Percentiles rank a stretch among this genome's conserved stretches.
Conservation (phyloP, 1,140 invertebrate species). For the Tetramorium parvispinum region DNA sequence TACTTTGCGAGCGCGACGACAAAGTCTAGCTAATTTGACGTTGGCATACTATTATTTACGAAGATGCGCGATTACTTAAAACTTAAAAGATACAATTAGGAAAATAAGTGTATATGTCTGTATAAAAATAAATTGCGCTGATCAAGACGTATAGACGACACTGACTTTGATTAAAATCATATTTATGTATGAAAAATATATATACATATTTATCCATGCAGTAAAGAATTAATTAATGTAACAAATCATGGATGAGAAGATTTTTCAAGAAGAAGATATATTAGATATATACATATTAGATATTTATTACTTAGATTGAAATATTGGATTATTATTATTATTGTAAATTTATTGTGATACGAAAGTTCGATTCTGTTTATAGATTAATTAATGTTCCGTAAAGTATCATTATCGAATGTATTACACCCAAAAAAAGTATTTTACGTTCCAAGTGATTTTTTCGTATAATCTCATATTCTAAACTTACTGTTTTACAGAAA, state of each 20-base stretch:
- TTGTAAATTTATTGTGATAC: background rate
- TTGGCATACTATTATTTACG: background rate
- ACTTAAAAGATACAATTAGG: background rate
- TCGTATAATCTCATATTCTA: too few relatives aligned
- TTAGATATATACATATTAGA: background rate
- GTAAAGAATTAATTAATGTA: background rate
- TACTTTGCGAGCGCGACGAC: background rate
- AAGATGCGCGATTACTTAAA: background rate
- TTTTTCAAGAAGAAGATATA: too few relatives aligned
- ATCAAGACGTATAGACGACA: background rate
- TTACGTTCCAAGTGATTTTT: too few relatives aligned
- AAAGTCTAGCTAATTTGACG: constrained; percentile 3
- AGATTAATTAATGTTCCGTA: background rate
- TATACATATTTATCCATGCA: too few relatives aligned
- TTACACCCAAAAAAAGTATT: too few relatives aligned
- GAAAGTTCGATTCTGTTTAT: background rate
- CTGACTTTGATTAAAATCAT: background rate
- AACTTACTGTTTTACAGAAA: too few relatives aligned
- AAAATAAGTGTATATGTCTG: background rate
- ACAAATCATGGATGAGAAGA: background rate
- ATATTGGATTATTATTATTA: constrained; percentile 9
- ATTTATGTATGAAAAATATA: background rate
- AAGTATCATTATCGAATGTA: background rate
- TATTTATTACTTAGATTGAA: background rate
- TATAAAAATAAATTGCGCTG: background rate